Base-by-base conservation (phyloP, 2,888 invertebrate species). In the Drosophila kuntzei region DNA sequence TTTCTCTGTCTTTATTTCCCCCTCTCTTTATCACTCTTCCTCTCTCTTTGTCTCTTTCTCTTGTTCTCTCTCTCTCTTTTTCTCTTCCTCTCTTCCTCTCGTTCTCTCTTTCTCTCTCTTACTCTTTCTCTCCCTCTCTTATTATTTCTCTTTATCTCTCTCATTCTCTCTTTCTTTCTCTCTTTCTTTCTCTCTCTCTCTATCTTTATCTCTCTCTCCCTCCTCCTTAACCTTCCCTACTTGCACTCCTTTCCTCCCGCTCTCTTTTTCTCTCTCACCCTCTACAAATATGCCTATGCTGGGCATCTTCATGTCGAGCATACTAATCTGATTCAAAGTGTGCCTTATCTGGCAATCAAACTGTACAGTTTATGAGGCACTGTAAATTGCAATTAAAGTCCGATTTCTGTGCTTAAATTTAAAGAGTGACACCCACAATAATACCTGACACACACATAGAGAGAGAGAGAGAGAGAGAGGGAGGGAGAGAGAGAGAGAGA, bases 311-410 rank as follows among this genome's bases (percentile, higher is more conserved):
- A 2, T 14, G 59, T 60, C 34, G 51, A n/a, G 18, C 29, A 41
- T 9, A 27, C 32, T 22, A 39, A 22, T 32, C 12, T 9, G 7
- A 6, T 9, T 29, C 27, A 36, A 44, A 34, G 41, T 51, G 54
- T 61, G 61, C 29, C 7, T 16, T 37, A 61, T 54, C 44, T 29
- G 20, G 36, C n/a, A 3, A 54, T 49, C 37, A 70, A 70, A 50
- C 44, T 44, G 43, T 70, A 58, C 58, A 54, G 58, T 58, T 70
- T 53, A 57, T n/a, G 47, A 12, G 20, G 36, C 47, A 53, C 32
- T 47, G 59, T 25, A 60, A 53, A 36, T 53, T 36, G 53, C 18
- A 1, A 27, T 3, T 7, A 16, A n/a, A 32, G 29, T 51, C 22
- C 34, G 27, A 43, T 53, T 22, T 9, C 34, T 29, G 44, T 36